A percentile compares a stretch with the other conserved stretches of the same genome.
phyloP scores from a whole-genome alignment of 2,113 vertebrate species.

The Periophthalmodon schlosseri region DNA sequence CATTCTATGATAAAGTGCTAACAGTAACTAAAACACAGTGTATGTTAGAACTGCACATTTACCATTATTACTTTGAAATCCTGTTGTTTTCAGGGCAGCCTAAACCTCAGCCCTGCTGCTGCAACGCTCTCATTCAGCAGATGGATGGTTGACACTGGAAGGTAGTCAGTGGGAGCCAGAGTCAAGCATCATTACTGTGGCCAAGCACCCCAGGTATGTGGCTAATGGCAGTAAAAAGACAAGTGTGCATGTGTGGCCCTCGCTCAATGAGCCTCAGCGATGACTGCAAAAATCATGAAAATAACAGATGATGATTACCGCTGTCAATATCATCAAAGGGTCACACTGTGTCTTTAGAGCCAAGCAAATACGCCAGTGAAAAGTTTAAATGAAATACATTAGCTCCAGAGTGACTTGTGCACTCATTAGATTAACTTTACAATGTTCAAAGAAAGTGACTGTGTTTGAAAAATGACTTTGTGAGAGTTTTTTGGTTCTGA shows the following conservation, averaged over 20 bases:
- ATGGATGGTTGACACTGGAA: conserved; percentile 56
- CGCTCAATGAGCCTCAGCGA: conserved; percentile 55
- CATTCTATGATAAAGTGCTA: not conserved
- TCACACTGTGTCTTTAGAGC: conserved; percentile 35
- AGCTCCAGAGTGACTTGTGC: conserved; percentile 28
- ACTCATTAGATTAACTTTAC: conserved; percentile 47
- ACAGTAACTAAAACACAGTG: not conserved
- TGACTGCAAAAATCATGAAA: conserved; percentile 4
- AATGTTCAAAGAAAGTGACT: conserved; percentile 20
- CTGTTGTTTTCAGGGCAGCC: not conserved
- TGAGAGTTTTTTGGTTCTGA: conserved; percentile 31
- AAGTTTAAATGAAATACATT: conserved; percentile 34
- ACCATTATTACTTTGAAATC: not conserved
- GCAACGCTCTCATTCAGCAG: conserved; percentile 32
- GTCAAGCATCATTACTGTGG: conserved; percentile 67
- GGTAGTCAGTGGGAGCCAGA: conserved; percentile 47
- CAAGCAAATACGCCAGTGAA: conserved; percentile 33
- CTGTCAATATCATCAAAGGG: conserved; percentile 37
- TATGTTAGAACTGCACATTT: not conserved
- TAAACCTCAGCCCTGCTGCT: conserved; percentile 5
- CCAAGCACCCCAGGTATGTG: conserved; percentile 62
- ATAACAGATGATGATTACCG: conserved; percentile 34
- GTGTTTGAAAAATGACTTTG: conserved; percentile 32
- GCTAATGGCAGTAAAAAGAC: conserved; percentile 59
- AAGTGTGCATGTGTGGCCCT: conserved; percentile 45